Evolutionary conservation across 2,113 vertebrate species (phyloP).

Genomic region (Oncorhynchus tshawytscha): DNA sequence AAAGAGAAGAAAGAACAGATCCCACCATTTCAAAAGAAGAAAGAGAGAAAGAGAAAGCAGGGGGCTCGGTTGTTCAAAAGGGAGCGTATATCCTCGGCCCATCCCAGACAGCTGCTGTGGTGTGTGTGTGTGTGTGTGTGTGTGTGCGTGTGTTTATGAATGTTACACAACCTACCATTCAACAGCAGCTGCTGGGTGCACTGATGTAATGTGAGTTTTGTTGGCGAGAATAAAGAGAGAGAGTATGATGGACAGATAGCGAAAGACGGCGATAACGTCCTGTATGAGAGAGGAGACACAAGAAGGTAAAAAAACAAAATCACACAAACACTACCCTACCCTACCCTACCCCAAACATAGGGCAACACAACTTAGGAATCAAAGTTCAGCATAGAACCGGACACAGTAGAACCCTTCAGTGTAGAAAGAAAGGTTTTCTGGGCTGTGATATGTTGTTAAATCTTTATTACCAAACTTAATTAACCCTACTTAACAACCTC

Average conservation of each 20-base stretch:
- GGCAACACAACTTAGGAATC: too few relatives aligned
- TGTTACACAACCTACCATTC: neutral
- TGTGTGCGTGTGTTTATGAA: neutral
- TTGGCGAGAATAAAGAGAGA: neutral
- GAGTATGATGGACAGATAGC: neutral
- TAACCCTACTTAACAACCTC: too few relatives aligned
- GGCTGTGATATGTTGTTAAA: too few relatives aligned
- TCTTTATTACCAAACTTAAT: too few relatives aligned
- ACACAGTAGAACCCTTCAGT: too few relatives aligned
- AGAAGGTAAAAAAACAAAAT: too few relatives aligned
- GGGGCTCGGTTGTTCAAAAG: neutral
- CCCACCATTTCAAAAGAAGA: conserved; percentile 2
- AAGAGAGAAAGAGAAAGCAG: neutral
- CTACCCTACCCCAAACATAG: too few relatives aligned
- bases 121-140: neutral
- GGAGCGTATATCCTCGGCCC: neutral
- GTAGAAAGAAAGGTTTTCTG: too few relatives aligned
- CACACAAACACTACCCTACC: too few relatives aligned
- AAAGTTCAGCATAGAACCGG: too few relatives aligned
- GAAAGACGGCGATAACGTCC: too few relatives aligned
- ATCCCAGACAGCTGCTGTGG: neutral
- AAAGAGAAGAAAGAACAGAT: neutral
- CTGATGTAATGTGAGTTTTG: neutral
- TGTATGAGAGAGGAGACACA: too few relatives aligned
- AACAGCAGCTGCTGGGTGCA: conserved; percentile 19